These are phyloP conservation scores for Chamaedrilus cognettii DNA, from an alignment of 2,888 invertebrate genomes.

Conservation along the genomic window DNA sequence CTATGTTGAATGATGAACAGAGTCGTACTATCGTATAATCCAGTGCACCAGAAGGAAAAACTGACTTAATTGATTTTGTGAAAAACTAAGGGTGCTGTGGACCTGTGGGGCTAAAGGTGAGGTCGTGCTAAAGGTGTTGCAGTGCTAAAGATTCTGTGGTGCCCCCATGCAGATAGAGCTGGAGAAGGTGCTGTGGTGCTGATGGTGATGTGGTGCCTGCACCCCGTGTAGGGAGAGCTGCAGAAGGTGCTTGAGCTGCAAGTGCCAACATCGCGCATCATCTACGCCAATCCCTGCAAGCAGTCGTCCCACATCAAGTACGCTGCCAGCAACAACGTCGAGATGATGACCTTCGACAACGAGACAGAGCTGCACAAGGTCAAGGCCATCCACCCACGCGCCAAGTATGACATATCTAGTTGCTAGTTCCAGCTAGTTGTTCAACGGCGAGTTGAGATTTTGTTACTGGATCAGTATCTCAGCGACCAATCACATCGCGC, in stretches of 20 bases:
- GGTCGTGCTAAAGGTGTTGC: no score
- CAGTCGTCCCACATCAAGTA: constrained; percentile 86
- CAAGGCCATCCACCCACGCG: constrained; percentile 77
- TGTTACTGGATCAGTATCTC: no score
- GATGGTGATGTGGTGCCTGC: background rate
- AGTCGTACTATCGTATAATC: no score
- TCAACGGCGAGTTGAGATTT: no score
- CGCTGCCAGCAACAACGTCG: constrained; percentile 75
- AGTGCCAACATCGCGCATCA: constrained; percentile 77
- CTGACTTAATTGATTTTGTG: no score
- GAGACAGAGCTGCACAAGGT: constrained; percentile 90
- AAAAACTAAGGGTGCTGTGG: no score
- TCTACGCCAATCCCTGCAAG: constrained; percentile 96
- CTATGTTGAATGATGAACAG: no score
- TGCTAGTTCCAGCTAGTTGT: no score
- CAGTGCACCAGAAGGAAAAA: no score
- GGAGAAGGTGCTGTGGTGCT: background rate
- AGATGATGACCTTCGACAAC: constrained; percentile 91
- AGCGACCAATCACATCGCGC: no score
- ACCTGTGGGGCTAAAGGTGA: no score
- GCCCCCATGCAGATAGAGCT: background rate
- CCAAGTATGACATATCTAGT: no score
- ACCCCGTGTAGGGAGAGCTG: constrained; percentile 77
- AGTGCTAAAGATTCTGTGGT: background rate
- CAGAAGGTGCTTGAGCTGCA: constrained; percentile 77